Evolutionary conservation across 2,888 invertebrate species (phyloP), one percentile per base, ranked within the genome.

Genomic region (Sisyra nigra): DNA sequence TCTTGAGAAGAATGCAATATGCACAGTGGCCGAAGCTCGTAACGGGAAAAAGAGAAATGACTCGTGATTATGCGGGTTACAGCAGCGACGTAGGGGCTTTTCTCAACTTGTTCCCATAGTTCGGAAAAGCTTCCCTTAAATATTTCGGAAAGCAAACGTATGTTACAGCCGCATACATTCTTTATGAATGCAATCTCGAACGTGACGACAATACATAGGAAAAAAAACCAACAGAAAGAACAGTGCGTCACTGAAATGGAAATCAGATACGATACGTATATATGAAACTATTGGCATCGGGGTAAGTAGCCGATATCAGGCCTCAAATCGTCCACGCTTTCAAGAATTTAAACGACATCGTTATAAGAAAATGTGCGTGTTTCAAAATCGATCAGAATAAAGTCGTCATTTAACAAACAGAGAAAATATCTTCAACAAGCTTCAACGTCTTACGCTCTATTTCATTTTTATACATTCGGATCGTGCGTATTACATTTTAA

Each of bases 171-270:
- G 24, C 35, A 42, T 42, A 31, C 35, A 42, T 42, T 42, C 42
- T 42, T 42, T 24, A 42, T 42, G 35, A 42, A 24, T 35, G 42
- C 35, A 42, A 42, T 42, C 42, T 42, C 24, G 32, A 10, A 42
- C 42, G 42, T 42, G 42, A 42, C 35, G 42, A 30, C 42, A 42
- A 42, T 42, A 42, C 42, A 10, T 15, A 19, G 14, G n/a, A n/a
- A n/a, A n/a, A 10, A 35, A 42, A 14, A 15, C 35, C 35, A 35
- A 35, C 17, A 35, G 13, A 35, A 35, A 15, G 9, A 15, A 35
- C 4, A 35, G 17, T 35, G 35, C 35, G 24, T 24, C 24, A 5
- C 24, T 5, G 24, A 24, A 24, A 24, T 24, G 24, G 24, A 24
- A 24, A 24, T 24, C 24, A 24, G 24, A 24, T 24, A 24, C 24